Evolutionary conservation across 1,140 invertebrate species (phyloP).

Genomic region (Caligus rogercresseyi): DNA sequence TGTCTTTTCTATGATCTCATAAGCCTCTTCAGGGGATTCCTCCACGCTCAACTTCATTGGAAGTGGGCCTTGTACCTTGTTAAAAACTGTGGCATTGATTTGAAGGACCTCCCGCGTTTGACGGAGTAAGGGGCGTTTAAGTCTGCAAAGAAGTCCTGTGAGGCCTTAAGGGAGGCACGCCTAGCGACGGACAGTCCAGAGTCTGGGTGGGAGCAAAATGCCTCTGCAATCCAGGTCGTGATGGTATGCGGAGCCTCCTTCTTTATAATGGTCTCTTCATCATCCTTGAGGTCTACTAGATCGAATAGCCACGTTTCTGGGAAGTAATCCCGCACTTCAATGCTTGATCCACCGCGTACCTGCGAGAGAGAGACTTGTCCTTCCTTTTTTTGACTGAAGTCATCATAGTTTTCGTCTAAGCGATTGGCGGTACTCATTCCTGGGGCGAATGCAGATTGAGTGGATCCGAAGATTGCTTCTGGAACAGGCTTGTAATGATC

Average conservation of each 20-base stretch:
- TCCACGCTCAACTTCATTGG: slow-evolving; percentile 34
- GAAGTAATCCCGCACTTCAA: slow-evolving; percentile 42
- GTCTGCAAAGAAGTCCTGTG: slow-evolving; percentile 52
- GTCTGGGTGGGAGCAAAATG: slow-evolving; percentile 43
- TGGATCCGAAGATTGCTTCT: neutral
- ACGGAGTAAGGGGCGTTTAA: slow-evolving; percentile 48
- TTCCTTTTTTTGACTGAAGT: neutral
- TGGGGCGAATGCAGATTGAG: neutral
- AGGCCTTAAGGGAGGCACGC: slow-evolving; percentile 39
- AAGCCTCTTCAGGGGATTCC: slow-evolving; percentile 18
- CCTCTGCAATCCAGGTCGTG: slow-evolving; percentile 50
- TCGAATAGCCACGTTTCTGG: slow-evolving; percentile 53
- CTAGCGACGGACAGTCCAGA: slow-evolving; percentile 44
- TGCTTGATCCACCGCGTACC: slow-evolving; percentile 22
- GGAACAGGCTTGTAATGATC: neutral
- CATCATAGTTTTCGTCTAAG: neutral
- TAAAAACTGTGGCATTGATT: slow-evolving; percentile 48
- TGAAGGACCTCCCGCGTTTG: slow-evolving; percentile 46
- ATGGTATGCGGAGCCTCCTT: slow-evolving; percentile 47
- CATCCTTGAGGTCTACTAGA: slow-evolving; percentile 34
- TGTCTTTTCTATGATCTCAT: slow-evolving; percentile 12
- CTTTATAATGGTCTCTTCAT: slow-evolving; percentile 34
- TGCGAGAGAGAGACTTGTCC: neutral
- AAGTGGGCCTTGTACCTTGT: slow-evolving; percentile 44
- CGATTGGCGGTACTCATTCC: neutral